Percentiles rank a stretch among this genome's conserved stretches.
Evolutionary conservation across 2,797 vertebrate species (phyloP).

Genomic region (Protonibea diacanthus): DNA sequence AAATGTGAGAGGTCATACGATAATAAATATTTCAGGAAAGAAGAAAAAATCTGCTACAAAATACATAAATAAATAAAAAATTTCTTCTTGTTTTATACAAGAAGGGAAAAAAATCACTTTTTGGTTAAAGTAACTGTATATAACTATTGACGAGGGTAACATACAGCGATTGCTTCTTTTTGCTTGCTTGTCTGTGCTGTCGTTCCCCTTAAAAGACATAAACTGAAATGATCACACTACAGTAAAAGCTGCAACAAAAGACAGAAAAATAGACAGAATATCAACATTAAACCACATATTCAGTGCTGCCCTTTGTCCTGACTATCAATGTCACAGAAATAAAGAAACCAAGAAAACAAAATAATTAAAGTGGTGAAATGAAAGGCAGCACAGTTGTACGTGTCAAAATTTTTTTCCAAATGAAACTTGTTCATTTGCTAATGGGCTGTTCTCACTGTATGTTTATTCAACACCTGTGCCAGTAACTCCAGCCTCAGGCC

Average conservation of each 20-base stretch:
- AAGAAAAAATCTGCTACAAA: no score
- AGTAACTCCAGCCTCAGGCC: slow-evolving; percentile 33
- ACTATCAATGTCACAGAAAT: neutral
- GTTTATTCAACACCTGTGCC: slow-evolving; percentile 45
- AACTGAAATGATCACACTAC: neutral
- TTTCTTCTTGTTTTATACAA: no score
- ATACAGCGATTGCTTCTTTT: neutral
- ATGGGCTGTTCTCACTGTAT: neutral
- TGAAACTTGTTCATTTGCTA: slow-evolving; percentile 16
- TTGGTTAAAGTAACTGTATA: neutral
- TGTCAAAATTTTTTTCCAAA: neutral
- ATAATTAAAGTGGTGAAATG: neutral
- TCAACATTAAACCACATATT: neutral
- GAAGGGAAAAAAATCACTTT: neutral
- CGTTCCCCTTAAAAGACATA: neutral
- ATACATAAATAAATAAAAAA: no score
- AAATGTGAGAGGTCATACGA: neutral
- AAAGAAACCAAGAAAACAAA: neutral
- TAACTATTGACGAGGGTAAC: neutral
- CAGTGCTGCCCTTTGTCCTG: neutral
- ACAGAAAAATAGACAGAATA: neutral
- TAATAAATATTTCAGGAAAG: neutral
- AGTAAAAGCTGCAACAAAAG: neutral
- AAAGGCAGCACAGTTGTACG: neutral
- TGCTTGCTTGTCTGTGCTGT: no score